Evolutionary conservation across 2,888 invertebrate species (phyloP).

Genomic region (Helleia helle): DNA sequence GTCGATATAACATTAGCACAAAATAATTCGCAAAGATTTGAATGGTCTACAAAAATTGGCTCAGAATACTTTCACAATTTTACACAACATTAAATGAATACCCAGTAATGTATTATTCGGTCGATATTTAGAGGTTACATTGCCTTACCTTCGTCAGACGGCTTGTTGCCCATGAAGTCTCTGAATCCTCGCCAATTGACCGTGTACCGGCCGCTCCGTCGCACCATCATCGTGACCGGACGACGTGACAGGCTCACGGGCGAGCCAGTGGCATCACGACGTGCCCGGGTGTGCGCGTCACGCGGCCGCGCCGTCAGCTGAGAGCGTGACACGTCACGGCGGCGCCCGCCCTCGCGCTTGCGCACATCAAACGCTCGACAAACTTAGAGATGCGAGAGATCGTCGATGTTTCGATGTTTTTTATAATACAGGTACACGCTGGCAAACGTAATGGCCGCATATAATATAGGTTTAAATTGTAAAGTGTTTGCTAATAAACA

Average conservation of each 20-base stretch:
- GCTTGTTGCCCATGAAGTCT: slow-evolving; percentile 62
- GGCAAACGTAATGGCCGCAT: no score
- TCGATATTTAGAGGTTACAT: slow-evolving; percentile 25
- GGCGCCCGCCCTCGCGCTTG: slow-evolving; percentile 55
- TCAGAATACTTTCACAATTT: no score
- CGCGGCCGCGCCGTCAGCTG: slow-evolving; percentile 57
- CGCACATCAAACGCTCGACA: slow-evolving; percentile 42
- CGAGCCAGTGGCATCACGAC: slow-evolving; percentile 26
- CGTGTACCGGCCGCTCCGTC: slow-evolving; percentile 68
- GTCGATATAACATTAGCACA: slow-evolving; percentile 2
- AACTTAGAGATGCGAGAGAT: slow-evolving; percentile 21
- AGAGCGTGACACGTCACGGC: slow-evolving; percentile 43
- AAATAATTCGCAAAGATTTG: slow-evolving; percentile 1
- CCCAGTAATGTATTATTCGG: not conserved
- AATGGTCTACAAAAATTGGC: no score
- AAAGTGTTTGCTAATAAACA: no score
- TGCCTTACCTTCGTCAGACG: slow-evolving; percentile 62
- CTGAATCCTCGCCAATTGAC: slow-evolving; percentile 69
- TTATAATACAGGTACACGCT: no score
- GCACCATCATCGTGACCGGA: slow-evolving; percentile 54
- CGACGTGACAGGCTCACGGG: slow-evolving; percentile 1
- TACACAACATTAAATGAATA: not conserved
- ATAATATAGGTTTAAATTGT: no score
- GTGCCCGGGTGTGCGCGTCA: slow-evolving; percentile 53
- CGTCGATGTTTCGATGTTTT: slow-evolving; percentile 21